Base-by-base conservation (phyloP, 2,113 vertebrate genomes). In the Misgurnus anguillicaudatus region DNA sequence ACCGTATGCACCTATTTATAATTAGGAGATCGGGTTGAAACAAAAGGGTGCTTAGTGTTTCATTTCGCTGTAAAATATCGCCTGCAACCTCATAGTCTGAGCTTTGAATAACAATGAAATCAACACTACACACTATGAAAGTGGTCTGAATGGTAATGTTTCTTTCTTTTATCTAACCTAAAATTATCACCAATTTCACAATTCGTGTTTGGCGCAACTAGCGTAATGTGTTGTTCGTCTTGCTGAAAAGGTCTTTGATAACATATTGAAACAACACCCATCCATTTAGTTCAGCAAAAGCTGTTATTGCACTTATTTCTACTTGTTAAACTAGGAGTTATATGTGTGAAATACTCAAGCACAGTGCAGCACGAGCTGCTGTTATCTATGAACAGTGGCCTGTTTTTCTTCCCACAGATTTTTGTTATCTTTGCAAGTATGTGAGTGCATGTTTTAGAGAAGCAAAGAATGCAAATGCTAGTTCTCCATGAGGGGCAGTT, bases 401-500 rank as follows among this genome's bases (percentile, higher is more conserved):
- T 82, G 19, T 48, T n/a, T 67, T 9, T 55, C 10, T 45, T 58
- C 66, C 48, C 2, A 62, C 45, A 85, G 82, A 89, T 90, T 91
- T 90, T 88, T 89, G 90, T 90, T 88, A 88, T 84, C 86, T 85
- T 83, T 90, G 90, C 84, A 89, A 87, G 87, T 86, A 69, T 42
- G 62, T 57, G 63, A 11, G 24, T 53, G 48, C n/a, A n/a, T 42
- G 48, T 38, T 70, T 55, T 65, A 24, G 11, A 87, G 82, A 73
- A 88, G 84, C 83, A 78, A 77, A 80, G 75, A 85, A 91, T 90
- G 89, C 90, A 92, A 90, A 90, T 90, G 79, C 85, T 87, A 89
- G 85, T 88, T 85, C 84, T 84, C 86, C 83, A 86, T 41, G 48
- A 6, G 74, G 87, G 85, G 87, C 85, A 87, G 83, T 88, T 90